Base-by-base conservation (phyloP, 2,888 invertebrate genomes). In the Pollenia angustigena region DNA sequence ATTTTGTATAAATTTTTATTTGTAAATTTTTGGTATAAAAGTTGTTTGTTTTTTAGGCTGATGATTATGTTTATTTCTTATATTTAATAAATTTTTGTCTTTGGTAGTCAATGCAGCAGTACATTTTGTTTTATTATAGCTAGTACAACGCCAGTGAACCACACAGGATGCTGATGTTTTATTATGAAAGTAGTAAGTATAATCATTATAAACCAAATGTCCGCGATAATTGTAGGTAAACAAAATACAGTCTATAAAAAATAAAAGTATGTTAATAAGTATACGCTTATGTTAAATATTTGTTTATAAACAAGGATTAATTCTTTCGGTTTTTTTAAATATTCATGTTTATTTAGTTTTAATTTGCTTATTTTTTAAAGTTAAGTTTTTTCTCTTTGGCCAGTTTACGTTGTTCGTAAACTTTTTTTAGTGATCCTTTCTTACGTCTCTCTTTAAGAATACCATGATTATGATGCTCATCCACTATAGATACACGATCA, bases 221-320 rank as follows among this genome's bases (percentile, higher is more conserved):
- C 93, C 93, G 0, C 92, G 91, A 71, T 89, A 91, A 64, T 93
- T 93, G 81, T 93, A 93, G n/a, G 87, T 88, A 68, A 91, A 84
- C 11, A 84, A 14, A 50, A 48, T 40, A 0, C 16, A 18, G 11
- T 66, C 85, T 85, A 68, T 44, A 16, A 76, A 42, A 75, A 66
- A 76, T 9, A 62, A 14, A 76, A 46, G 16, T 14, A 12, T 48
- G 11, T 80, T 32, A 10, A 2, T 48, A 14, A 16, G 18, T 23
- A n/a, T 72, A 52, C 32, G 32, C 32, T 74, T 50, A 54, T 6
- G 11, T 48, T 56, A 48, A 64, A 44, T 14, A 12, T 71, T 60
- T 62, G 44, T 52, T 8, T 46, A 1, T 40, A 11, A 40, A 46
- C 4, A 10, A 52, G 8, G 23, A 69, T 32, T 40, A 9, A 40